phyloP scores from a whole-genome alignment of 2,113 vertebrate genomes.

The Macaca nemestrina region DNA sequence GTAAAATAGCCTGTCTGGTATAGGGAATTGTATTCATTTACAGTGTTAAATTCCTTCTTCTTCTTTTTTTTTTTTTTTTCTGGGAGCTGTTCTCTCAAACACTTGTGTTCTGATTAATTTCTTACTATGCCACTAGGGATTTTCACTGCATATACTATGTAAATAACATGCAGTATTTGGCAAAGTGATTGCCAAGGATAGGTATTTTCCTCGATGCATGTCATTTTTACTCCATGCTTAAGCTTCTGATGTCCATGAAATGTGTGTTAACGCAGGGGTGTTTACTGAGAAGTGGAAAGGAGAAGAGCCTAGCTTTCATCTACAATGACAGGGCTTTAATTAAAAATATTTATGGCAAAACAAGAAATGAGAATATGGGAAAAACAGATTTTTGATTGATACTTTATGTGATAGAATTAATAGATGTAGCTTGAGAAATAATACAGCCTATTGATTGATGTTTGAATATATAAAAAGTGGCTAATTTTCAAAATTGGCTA shows the following conservation, averaged over 20 bases:
- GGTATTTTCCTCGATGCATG: not conserved
- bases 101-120: constrained; percentile 36
- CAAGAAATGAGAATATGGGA: not conserved
- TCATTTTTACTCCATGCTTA: not conserved
- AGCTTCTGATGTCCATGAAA: not conserved
- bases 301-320: not conserved
- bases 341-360: not conserved
- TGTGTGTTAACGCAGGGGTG: not conserved
- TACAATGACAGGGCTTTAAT: not conserved
- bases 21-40: not conserved
- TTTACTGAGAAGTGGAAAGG: not conserved
- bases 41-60: not conserved
- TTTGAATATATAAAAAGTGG: not conserved
- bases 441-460: not conserved
- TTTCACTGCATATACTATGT: not conserved
- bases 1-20: not conserved
- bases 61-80: not conserved
- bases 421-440: not conserved
- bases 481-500: not conserved
- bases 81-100: constrained; percentile 17
- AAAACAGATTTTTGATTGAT: not conserved
- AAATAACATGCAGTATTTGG: not conserved
- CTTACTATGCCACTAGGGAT: not conserved
- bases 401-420: not conserved
- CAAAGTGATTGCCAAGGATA: not conserved